phyloP scores from a whole-genome alignment of 92 coral and sea anemone species.

The Palythoa caribaeorum region DNA sequence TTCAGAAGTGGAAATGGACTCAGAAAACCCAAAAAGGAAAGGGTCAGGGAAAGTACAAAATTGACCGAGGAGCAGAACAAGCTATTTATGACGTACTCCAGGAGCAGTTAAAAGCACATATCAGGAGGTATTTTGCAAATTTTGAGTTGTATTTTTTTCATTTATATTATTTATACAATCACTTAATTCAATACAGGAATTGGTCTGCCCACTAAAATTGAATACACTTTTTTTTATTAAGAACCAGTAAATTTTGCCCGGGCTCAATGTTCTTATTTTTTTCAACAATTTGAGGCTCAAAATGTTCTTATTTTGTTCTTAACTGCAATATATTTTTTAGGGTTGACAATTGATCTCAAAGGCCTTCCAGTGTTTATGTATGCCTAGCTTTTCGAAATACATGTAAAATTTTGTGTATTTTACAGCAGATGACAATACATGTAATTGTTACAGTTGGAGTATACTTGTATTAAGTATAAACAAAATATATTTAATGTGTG shows the following conservation, averaged over 20 bases:
- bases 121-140: neutral
- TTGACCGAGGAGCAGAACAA: conserved; percentile 34
- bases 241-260: no score
- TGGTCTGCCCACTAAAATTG: neutral
- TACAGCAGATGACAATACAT: no score
- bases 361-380: conserved; percentile 3
- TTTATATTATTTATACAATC: neutral
- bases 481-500: no score
- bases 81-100: conserved; percentile 21
- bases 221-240: no score
- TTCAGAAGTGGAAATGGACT: conserved; percentile 29
- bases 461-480: no score
- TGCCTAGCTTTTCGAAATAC: neutral
- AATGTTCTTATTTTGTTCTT: no score
- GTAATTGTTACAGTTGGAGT: no score
- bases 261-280: no score
- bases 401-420: conserved; percentile 7
- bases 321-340: neutral
- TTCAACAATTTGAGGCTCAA: no score
- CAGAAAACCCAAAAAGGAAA: conserved; percentile 5
- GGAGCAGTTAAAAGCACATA: conserved; percentile 12
- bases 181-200: neutral
- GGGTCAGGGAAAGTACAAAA: conserved; percentile 1
- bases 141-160: no score
- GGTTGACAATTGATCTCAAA: neutral